A percentile compares a stretch with the other conserved stretches of the same genome.
phyloP scores from a whole-genome alignment of 2,888 invertebrate genomes.

The Agriopis marginaria region DNA sequence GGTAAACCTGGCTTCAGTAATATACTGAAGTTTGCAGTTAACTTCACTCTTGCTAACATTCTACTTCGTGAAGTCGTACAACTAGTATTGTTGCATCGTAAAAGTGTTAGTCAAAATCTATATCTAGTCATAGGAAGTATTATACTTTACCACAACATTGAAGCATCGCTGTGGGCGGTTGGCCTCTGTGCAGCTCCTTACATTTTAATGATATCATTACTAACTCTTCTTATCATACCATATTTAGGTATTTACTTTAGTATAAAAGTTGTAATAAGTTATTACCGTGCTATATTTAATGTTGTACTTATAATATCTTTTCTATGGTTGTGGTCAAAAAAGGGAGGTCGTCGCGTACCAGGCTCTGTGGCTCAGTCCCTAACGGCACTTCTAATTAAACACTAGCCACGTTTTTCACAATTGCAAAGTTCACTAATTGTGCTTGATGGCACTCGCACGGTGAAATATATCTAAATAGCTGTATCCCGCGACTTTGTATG shows the following conservation, averaged over 20 bases:
- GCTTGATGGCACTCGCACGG: too few relatives aligned
- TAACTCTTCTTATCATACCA: background rate
- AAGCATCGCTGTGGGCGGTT: background rate
- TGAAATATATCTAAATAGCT: too few relatives aligned
- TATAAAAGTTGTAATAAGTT: background rate
- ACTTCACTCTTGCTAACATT: background rate
- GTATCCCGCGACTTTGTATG: too few relatives aligned
- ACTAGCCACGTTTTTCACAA: background rate
- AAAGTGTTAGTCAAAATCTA: background rate
- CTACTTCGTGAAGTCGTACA: background rate
- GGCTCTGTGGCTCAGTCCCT: background rate
- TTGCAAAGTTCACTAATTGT: too few relatives aligned
- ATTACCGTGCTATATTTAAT: conserved; percentile 4
- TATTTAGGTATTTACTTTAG: background rate
- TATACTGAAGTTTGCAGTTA: background rate
- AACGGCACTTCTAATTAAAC: background rate
- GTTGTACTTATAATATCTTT: background rate
- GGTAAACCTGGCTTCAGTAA: background rate
- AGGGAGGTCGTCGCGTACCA: background rate
- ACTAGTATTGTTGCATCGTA: background rate
- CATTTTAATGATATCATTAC: background rate
- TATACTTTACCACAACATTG: conserved; percentile 1
- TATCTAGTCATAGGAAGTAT: background rate
- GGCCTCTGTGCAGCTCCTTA: background rate
- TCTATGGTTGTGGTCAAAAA: background rate